Evolutionary conservation across 2,797 vertebrate species (phyloP), one percentile per base, ranked within the genome.

Genomic region (Peromyscus attwateri): DNA sequence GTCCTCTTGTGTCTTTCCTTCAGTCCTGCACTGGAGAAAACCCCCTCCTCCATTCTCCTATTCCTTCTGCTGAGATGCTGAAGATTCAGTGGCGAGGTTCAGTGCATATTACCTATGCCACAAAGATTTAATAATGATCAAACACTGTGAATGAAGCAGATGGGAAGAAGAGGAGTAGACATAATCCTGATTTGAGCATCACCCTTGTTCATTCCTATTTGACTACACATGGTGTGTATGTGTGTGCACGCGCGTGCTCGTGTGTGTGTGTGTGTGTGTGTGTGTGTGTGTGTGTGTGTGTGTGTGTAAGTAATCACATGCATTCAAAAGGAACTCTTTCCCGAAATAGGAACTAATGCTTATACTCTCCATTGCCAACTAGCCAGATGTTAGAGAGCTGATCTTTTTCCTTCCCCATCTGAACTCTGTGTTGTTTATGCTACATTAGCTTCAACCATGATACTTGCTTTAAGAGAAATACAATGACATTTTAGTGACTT

Each of bases 401-500:
- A 62, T 80, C 60, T 79, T 91, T 89, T 88, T 37, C 40, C 80
- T 52, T 19, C 76, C 80, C 31, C 31, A 46, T 29, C 29, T 13
- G 73, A 80, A 79, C 46, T 93, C 77, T 70, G 60, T 4, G 5
- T 73, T 95, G 66, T 95, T 96, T 95, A 89, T 95, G 57, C 85
- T 95, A 6, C n/a, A 79, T 97, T 88, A 91, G 84, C 64, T 89
- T 76, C 87, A 91, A 76, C 62, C 19, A 57, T 40, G 71, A 93
- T 80, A 34, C 73, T 97, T 85, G 57, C 76, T 95, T 95, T 93
- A 93, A 94, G 87, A 93, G 68, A 92, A 96, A 94, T 92, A 93
- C 1, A 87, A 43, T 91, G 94, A 95, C 84, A 94, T 94, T 75
- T 87, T n/a, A 83, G 43, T 81, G n/a, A 94, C 80, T 96, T 96